A percentile compares a stretch with the other conserved stretches of the same genome.
These are phyloP conservation scores for Eubasilissa regina DNA, from an alignment of 1,140 invertebrate species.

Conservation along the genomic window DNA sequence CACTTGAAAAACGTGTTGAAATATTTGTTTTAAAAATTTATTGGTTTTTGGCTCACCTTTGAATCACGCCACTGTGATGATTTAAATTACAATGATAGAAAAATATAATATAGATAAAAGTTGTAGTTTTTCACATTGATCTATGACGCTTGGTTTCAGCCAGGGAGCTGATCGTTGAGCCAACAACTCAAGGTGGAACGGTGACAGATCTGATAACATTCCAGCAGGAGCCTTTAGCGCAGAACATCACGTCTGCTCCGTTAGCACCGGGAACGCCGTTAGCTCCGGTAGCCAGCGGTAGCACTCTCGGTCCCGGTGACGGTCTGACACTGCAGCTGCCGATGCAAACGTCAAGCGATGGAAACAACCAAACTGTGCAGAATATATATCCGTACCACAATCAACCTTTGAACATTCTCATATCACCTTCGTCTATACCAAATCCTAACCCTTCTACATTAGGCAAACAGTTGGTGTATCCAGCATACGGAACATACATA, in stretches of 20 bases:
- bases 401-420: slow-evolving; percentile 60
- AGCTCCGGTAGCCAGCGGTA: not conserved
- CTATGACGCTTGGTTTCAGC: slow-evolving; percentile 22
- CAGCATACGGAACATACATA: slow-evolving; percentile 65
- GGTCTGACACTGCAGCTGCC: slow-evolving; percentile 1
- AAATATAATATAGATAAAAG: too few species aligned
- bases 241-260: not conserved
- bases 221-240: not conserved
- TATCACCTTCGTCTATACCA: slow-evolving; percentile 69
- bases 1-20: too few species aligned
- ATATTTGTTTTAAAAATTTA: too few species aligned
- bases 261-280: not conserved
- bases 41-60: too few species aligned
- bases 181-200: not conserved
- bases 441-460: slow-evolving; percentile 68
- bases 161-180: slow-evolving; percentile 15
- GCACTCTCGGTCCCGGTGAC: not conserved
- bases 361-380: not conserved
- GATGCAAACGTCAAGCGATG: not conserved
- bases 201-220: not conserved
- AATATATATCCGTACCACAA: slow-evolving; percentile 28
- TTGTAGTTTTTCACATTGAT: not conserved
- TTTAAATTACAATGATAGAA: too few species aligned
- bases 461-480: slow-evolving; percentile 64
- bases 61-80: too few species aligned